Evolutionary conservation across 1,140 invertebrate species (phyloP).

Genomic region (Drosophila guanche): DNA sequence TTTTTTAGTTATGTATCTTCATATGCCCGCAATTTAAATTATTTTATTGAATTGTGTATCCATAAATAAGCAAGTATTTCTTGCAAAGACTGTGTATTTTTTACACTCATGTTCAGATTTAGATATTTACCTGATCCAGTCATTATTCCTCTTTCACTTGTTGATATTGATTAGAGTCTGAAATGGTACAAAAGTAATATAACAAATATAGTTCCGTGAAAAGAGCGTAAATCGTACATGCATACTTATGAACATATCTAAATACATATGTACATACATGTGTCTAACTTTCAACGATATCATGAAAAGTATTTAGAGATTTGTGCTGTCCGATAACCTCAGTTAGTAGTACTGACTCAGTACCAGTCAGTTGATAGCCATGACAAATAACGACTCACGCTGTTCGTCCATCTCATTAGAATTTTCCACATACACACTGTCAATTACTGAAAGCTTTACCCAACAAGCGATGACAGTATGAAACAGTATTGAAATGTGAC

Average conservation of each 20-base stretch:
- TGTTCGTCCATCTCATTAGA: conserved; percentile 53
- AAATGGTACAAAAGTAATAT: conserved; percentile 36
- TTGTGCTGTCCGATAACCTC: conserved; percentile 42
- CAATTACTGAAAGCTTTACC: conserved; percentile 48
- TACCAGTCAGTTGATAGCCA: conserved; percentile 28
- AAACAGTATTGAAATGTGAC: conserved; percentile 31
- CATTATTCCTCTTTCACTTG: conserved; percentile 40
- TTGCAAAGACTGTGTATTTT: not conserved
- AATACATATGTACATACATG: conserved; percentile 2
- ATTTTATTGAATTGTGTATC: no score
- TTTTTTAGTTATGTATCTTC: no score
- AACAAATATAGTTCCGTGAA: no score
- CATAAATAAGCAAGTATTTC: no score
- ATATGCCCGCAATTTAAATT: no score
- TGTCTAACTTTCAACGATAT: not conserved
- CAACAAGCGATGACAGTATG: conserved; percentile 3
- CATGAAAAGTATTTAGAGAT: conserved; percentile 35
- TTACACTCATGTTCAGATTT: conserved; percentile 7
- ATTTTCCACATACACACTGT: conserved; percentile 50
- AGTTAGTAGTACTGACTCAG: conserved; percentile 2
- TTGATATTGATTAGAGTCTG: conserved; percentile 41
- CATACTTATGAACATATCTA: not conserved
- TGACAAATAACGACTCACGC: conserved; percentile 23
- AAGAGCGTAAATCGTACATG: no score
- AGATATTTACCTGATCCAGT: conserved; percentile 73